Conservation (phyloP, 37 sponge, comb jelly and placozoan genomes). For the Spongia lamella region DNA sequence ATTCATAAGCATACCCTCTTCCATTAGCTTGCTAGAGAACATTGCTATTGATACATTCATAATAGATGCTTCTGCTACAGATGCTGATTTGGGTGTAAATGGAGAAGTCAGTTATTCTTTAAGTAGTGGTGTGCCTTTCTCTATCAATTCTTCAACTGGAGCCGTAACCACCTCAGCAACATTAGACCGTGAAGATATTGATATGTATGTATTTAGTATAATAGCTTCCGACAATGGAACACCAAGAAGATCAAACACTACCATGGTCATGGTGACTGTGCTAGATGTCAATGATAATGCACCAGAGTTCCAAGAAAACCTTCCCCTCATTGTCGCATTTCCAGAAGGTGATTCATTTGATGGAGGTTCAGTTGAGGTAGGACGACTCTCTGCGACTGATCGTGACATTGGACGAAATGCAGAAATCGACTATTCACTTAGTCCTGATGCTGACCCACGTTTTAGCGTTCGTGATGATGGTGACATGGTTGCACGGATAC, state of each 20-base stretch:
- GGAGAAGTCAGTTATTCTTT: constrained; percentile 38
- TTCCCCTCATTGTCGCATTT: neutral
- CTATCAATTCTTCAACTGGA: constrained; percentile 42
- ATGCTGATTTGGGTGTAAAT: constrained; percentile 53
- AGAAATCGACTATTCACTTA: constrained; percentile 34
- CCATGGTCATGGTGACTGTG: constrained; percentile 29
- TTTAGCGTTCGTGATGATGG: neutral
- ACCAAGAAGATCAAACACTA: constrained; percentile 32
- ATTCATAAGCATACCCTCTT: constrained; percentile 25
- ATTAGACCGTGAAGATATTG: constrained; percentile 52
- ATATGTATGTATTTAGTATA: constrained; percentile 52
- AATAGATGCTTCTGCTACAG: constrained; percentile 41
- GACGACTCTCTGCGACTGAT: constrained; percentile 53
- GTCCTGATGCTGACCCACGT: constrained; percentile 2
- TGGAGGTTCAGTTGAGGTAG: neutral
- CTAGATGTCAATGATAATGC: constrained; percentile 68
- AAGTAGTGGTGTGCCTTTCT: constrained; percentile 19
- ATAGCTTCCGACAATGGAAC: constrained; percentile 60
- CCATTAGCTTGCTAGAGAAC: constrained; percentile 35
- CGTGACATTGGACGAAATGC: constrained; percentile 57
- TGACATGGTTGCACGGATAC: neutral
- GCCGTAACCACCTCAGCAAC: constrained; percentile 3
- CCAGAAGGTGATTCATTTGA: neutral
- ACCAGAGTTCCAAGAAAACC: constrained; percentile 25
- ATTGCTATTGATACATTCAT: neutral